Base-by-base conservation (phyloP, 2,888 invertebrate genomes). In the Pegoplata infirma region DNA sequence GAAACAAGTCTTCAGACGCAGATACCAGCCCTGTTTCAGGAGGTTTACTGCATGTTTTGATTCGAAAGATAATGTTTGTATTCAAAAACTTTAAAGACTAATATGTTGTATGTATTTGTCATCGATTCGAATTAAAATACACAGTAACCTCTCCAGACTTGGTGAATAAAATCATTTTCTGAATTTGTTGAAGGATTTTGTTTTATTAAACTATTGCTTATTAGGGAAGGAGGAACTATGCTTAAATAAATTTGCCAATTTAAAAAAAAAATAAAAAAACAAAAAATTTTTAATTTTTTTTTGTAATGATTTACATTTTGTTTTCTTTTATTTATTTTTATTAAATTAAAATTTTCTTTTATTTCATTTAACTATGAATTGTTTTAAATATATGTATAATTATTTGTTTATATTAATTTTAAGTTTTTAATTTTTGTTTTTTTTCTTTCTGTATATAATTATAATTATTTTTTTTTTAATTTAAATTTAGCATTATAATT, bases 341-440 rank as follows among this genome's bases (percentile, higher is more conserved):
- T 77, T 64, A 76, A 67, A 59, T 69, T 74, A 51, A 61, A 63
- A 63, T 76, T 79, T 61, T 47, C 49, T 75, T 80, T 73, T 74
- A 74, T 76, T 76, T 76, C 64, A 73, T 76, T 75, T 76, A 69
- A 74, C 76, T 80, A 80, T 73, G 44, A 56, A 66, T 76, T 71
- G 40, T 73, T 79, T 80, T 80, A 56, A 74, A 56, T 80, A 71
- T 71, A 69, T 76, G 64, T 77, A 80, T 77, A 77, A 56, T 79
- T 59, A 55, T 66, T 64, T 59, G 17, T 49, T 72, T 40, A 58
- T 59, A 47, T 77, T 64, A 59, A 72, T 71, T 53, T 80, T 75
- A 72, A 56, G 44, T 74, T 74, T 66, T 56, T 40, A 2, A 12
- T 64, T 55, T n/a, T n/a, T n/a, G n/a, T 14, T 21, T 7, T 44